A percentile compares a stretch with the other conserved stretches of the same genome.
phyloP scores from a whole-genome alignment of 2,797 vertebrate species.

The Acridotheres tristis region DNA sequence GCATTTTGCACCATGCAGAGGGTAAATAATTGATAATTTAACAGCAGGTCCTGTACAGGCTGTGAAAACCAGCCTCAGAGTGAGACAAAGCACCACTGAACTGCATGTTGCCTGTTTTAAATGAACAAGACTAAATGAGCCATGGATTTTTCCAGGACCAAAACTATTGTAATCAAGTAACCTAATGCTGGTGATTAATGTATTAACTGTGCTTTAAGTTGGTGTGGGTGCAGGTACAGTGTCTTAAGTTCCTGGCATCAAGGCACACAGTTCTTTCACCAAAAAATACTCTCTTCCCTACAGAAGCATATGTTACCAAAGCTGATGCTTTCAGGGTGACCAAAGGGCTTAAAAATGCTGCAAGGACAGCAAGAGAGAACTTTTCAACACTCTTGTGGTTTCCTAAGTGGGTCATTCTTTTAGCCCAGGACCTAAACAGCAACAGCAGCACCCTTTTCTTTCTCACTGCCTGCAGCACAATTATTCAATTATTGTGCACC shows the following conservation, averaged over 20 bases:
- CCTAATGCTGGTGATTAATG: background rate
- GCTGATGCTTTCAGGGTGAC: background rate
- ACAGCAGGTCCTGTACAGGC: background rate
- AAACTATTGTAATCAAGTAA: background rate
- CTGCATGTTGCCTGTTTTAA: background rate
- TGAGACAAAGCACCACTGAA: background rate
- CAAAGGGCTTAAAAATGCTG: background rate
- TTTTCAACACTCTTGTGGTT: background rate
- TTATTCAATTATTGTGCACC: background rate
- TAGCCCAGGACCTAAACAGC: background rate
- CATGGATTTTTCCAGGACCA: background rate
- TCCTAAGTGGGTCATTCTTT: background rate
- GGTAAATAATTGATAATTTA: background rate
- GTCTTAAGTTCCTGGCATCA: fast-evolving
- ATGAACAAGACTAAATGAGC: background rate
- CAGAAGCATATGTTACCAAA: background rate
- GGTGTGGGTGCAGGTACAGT: background rate
- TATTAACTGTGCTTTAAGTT: background rate
- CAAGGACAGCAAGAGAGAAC: background rate
- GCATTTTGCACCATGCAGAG: background rate
- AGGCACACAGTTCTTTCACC: background rate
- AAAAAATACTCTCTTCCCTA: background rate
- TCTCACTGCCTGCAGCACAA: background rate
- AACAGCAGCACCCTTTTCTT: background rate
- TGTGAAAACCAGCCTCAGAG: background rate